These are phyloP conservation scores for Tetramorium parvispinum DNA, from an alignment of 1,140 invertebrate genomes.

Conservation along the genomic window DNA sequence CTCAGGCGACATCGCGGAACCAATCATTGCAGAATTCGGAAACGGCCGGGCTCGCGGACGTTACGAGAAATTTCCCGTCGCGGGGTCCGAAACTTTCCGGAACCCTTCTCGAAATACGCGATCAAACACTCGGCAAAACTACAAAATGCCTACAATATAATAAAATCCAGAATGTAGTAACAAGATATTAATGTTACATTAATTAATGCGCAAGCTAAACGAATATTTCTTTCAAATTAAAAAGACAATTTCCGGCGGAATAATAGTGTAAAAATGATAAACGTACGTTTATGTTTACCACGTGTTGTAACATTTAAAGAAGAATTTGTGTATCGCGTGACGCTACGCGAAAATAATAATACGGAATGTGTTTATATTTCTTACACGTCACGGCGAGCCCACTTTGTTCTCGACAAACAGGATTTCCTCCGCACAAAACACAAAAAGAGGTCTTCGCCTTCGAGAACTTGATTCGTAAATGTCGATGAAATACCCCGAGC, in stretches of 20 bases:
- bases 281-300: not conserved
- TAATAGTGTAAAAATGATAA: not conserved
- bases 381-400: constrained; percentile 1
- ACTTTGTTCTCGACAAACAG: constrained; percentile 21
- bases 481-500: not conserved
- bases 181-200: not conserved
- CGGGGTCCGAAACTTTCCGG: no score
- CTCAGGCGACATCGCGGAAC: no score
- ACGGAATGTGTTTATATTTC: constrained; percentile 18
- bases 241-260: not conserved
- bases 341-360: not conserved
- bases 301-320: not conserved
- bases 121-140: no score
- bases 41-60: no score
- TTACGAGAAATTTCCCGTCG: no score
- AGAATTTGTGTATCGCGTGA: not conserved
- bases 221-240: not conserved
- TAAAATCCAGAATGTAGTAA: not conserved
- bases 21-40: no score
- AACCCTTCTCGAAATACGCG: no score
- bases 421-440: not conserved
- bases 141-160: no score
- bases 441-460: constrained; percentile 5
- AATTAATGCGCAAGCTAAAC: not conserved
- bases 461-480: constrained; percentile 10